Evolutionary conservation across 2,797 vertebrate genomes (phyloP).

Genomic region (Todus mexicanus): DNA sequence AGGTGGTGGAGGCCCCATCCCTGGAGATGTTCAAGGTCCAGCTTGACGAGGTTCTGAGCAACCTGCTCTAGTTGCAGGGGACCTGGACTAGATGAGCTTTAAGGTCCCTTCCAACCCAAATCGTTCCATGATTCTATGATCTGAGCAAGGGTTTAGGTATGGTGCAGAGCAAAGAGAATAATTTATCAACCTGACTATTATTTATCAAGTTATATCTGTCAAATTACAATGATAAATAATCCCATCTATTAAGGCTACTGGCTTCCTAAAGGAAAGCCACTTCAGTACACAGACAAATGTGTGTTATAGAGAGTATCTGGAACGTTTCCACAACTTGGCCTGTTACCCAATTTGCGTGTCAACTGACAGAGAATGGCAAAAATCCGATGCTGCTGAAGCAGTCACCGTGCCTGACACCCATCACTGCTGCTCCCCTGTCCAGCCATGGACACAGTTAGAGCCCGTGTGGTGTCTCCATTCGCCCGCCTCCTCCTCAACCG

Average conservation of each 20-base stretch:
- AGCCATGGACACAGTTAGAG: neutral
- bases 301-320: neutral
- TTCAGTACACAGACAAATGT: neutral
- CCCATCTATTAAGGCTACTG: neutral
- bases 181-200: neutral
- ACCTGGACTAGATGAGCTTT: too few species aligned
- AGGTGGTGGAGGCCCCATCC: too few species aligned
- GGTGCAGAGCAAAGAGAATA: neutral
- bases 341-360: neutral
- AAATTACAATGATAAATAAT: neutral
- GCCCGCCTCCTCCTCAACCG: neutral
- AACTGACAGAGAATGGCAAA: neutral
- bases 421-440: neutral
- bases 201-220: neutral
- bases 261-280: neutral
- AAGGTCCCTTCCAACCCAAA: too few species aligned
- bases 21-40: too few species aligned
- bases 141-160: neutral
- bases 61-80: too few species aligned
- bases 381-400: neutral
- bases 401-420: neutral
- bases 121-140: too few species aligned
- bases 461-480: fast-evolving
- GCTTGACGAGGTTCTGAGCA: too few species aligned
- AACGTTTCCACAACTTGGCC: neutral